A percentile compares a stretch with the other conserved stretches of the same genome.
Evolutionary conservation across 2,113 vertebrate genomes (phyloP).

Genomic region (Oncorhynchus keta): DNA sequence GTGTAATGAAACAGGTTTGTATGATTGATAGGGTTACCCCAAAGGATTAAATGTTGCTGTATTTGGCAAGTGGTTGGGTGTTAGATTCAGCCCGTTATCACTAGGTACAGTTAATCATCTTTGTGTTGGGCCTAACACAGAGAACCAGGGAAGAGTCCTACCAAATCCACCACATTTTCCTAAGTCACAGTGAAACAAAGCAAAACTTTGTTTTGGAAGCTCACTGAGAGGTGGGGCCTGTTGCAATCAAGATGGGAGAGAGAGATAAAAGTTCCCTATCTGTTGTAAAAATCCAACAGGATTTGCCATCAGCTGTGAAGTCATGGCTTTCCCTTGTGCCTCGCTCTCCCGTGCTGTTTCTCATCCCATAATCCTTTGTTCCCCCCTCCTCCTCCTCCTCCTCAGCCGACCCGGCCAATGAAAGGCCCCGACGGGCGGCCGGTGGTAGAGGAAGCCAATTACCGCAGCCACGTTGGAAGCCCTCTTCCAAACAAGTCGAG

Average conservation of each 20-base stretch:
- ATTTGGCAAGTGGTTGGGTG: background rate
- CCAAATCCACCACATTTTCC: background rate
- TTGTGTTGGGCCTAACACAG: background rate
- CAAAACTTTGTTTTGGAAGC: background rate
- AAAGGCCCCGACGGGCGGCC: conserved; percentile 40
- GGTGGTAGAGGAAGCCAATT: conserved; percentile 60
- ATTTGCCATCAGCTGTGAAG: conserved; percentile 65
- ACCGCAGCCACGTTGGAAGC: conserved; percentile 43
- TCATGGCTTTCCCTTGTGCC: conserved; percentile 35
- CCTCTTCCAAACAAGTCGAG: conserved; percentile 51
- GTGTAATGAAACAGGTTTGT: too few relatives aligned
- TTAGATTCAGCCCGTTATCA: background rate
- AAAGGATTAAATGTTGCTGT: background rate
- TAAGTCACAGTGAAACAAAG: background rate
- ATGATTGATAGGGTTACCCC: too few relatives aligned
- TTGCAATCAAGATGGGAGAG: background rate
- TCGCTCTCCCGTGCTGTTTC: conserved; percentile 46
- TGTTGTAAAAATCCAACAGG: conserved; percentile 49
- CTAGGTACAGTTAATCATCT: background rate
- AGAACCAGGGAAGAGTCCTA: background rate
- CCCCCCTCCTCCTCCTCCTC: conserved; percentile 23
- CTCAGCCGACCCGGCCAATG: conserved; percentile 54
- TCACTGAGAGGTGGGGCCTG: background rate
- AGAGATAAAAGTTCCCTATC: conserved; percentile 29
- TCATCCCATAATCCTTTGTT: conserved; percentile 68